Evolutionary conservation across 2,797 vertebrate species (phyloP), one percentile per base, ranked within the genome.

Genomic region (Danio jaintianensis): DNA sequence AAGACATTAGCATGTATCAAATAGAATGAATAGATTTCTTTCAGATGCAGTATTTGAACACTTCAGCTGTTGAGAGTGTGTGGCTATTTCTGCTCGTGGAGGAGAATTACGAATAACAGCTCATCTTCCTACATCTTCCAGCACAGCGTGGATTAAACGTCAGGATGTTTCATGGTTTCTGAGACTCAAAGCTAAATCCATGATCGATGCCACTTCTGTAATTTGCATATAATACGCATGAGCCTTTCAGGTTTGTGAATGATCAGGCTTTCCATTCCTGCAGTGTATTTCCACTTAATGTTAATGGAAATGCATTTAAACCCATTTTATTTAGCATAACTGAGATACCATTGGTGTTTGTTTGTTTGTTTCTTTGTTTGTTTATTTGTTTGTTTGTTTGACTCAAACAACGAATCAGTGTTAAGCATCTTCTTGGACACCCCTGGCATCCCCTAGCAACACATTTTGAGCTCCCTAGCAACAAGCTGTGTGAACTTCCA

Each of bases 1-100:
- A 58, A 79, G 36, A 70, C 76, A 52, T 79, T 79, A 61, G 52
- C 10, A n/a, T 79, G 66, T 45, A 70, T 71, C 56, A n/a, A 62
- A 62, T 62, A 15, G 20, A 53, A 63, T 62, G 47, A 79, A 63
- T 52, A 43, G 45, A 42, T 64, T 42, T 70, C 43, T 61, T 61
- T 62, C 6, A 70, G 47, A 70, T 70, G 56, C 55, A 42, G 16
- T 50, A 70, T 52, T 79, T 36, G 5, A 0, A 62, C 45, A 61
- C 22, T 61, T 70, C 55, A 52, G 76, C 66, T 52, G 45, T 52
- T 78, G 18, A 48, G 64, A 70, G 55, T 70, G 52, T 43, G 45
- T 62, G 56, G 67, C 67, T 48, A 59, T 78, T 68, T 78, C 64
- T 59, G 75, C 42, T 63, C 18, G 61, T 22, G 53, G 56, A 6